These are phyloP conservation scores for Callyntrura guangdongensis DNA, from an alignment of 2,888 invertebrate genomes.

Conservation along the genomic window DNA sequence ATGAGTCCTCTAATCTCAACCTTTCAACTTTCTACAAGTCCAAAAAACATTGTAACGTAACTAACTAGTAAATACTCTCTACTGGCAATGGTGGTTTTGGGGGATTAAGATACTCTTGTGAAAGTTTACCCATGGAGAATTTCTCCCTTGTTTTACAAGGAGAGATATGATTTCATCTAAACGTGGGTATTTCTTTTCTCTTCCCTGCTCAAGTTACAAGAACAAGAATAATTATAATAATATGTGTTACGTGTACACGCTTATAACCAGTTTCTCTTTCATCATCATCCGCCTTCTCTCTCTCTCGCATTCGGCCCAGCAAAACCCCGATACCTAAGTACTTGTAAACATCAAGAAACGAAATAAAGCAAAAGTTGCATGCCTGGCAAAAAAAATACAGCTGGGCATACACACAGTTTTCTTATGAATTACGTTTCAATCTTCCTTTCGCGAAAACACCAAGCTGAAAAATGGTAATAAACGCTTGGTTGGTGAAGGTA, in stretches of 20 bases:
- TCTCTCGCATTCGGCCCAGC: neutral
- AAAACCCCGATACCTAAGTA: too few species aligned
- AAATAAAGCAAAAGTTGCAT: too few species aligned
- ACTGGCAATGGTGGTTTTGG: neutral
- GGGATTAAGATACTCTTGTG: conserved; percentile 63
- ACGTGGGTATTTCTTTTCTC: too few species aligned
- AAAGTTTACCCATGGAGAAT: conserved; percentile 50
- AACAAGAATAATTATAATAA: too few species aligned
- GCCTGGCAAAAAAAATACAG: too few species aligned
- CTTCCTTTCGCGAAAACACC: too few species aligned
- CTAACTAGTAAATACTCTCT: too few species aligned
- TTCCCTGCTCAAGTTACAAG: too few species aligned
- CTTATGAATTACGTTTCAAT: neutral
- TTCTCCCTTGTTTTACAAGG: too few species aligned
- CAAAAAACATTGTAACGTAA: conserved; percentile 14
- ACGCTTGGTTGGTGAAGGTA: neutral
- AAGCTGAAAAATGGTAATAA: neutral
- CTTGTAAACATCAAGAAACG: too few species aligned
- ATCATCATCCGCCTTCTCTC: neutral
- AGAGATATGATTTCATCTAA: too few species aligned
- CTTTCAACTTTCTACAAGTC: conserved; percentile 21
- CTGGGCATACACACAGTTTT: neutral
- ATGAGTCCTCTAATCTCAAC: neutral
- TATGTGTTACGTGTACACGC: neutral
- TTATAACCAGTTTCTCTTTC: neutral